phyloP scores from a whole-genome alignment of 2,888 invertebrate genomes.

The Andrena bicolor region DNA sequence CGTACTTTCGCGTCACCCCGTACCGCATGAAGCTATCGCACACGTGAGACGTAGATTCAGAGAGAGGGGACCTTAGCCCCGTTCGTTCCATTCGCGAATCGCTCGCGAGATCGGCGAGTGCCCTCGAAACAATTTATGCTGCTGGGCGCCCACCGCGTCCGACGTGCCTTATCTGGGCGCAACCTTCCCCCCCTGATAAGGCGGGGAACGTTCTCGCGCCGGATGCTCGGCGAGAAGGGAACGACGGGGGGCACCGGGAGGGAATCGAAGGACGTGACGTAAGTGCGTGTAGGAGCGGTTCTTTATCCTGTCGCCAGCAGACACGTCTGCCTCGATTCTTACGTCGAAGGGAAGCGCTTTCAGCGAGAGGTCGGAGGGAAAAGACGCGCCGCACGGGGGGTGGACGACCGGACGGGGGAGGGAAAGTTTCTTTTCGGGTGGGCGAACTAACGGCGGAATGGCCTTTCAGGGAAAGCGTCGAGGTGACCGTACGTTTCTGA shows the following conservation, averaged over 20 bases:
- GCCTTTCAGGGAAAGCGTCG: constrained; percentile 5
- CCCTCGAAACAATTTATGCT: constrained; percentile 82
- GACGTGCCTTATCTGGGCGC: constrained; percentile 81
- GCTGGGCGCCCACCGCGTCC: constrained; percentile 77
- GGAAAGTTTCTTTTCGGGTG: constrained; percentile 33
- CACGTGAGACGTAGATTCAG: background rate
- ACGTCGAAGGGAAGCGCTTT: constrained; percentile 36
- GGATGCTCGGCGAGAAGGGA: constrained; percentile 45
- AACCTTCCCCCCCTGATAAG: constrained; percentile 74
- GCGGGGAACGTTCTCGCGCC: constrained; percentile 67
- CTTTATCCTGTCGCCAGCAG: constrained; percentile 81
- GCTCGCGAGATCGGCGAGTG: constrained; percentile 73
- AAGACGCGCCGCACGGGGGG: constrained; percentile 21
- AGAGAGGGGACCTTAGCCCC: constrained; percentile 18
- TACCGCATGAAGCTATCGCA: background rate
- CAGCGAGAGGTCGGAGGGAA: constrained; percentile 38
- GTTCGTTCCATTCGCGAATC: constrained; percentile 61
- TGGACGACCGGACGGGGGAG: background rate
- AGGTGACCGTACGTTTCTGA: constrained; percentile 55
- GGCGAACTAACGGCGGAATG: constrained; percentile 2
- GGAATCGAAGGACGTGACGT: constrained; percentile 78
- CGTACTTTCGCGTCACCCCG: background rate
- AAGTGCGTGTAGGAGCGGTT: constrained; percentile 80
- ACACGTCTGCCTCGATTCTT: constrained; percentile 73
- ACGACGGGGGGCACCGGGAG: constrained; percentile 1